Conservation (phyloP, 92 coral and sea anemone genomes). For the Diadumene lineata region DNA sequence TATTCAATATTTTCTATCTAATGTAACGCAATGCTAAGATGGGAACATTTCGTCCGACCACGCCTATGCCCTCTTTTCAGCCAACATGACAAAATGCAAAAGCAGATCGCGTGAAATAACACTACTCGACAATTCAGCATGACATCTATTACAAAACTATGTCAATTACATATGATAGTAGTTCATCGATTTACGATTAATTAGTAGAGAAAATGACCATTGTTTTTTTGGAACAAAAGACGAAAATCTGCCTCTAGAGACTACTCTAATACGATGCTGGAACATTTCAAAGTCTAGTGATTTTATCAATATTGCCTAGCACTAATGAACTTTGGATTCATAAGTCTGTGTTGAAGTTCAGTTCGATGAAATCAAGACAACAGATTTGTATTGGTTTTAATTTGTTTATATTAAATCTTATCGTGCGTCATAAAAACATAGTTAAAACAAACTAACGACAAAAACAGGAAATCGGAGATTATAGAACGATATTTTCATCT, state of each 20-base stretch:
- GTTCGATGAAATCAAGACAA: neutral
- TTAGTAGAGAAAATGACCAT: constrained; percentile 5
- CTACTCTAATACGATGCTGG: neutral
- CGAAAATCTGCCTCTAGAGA: neutral
- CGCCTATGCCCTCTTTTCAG: neutral
- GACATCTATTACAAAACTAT: neutral
- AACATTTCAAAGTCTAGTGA: neutral
- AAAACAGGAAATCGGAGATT: neutral
- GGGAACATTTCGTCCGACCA: neutral
- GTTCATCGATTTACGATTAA: constrained; percentile 8
- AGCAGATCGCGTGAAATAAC: neutral
- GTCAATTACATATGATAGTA: neutral
- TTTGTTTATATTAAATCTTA: neutral
- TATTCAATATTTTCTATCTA: neutral
- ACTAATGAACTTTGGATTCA: neutral
- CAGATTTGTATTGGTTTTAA: neutral
- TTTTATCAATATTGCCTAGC: neutral
- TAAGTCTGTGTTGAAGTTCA: neutral
- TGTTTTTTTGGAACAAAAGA: neutral
- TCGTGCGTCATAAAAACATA: neutral
- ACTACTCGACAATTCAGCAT: neutral
- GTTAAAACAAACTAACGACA: neutral
- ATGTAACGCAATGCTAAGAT: neutral
- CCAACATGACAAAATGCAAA: neutral
- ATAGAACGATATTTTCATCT: no score